Evolutionary conservation across 1,140 invertebrate species (phyloP), one percentile per base, ranked within the genome.

Genomic region (Drosophila pseudoananassae): DNA sequence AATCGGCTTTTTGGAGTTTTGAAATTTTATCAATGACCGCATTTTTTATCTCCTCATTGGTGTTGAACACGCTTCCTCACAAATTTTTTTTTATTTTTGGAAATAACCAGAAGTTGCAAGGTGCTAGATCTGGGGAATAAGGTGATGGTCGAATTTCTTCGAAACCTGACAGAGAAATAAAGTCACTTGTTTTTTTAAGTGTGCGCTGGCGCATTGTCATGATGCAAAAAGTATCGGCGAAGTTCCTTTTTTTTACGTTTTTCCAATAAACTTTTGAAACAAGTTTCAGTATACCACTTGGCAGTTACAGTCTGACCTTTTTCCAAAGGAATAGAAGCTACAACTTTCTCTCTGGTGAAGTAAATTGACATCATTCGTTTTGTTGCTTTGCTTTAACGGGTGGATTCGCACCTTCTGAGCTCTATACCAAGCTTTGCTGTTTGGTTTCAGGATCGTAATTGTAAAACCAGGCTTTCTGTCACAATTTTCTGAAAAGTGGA

Each of bases 271-370:
- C 8, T 36, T 36, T 36, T 1, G 33, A 36, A 36, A n/a, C 38
- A 43, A 43, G 38, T 43, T 43, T 43, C 38, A 43, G 38, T 43
- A 43, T 43, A 43, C 38, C 38, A 43, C 38, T 43, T 43, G 38
- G 38, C 38, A 43, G 38, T 43, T 43, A 15, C 38, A 10, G 12
- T 43, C 38, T 43, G 38, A 43, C 38, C 38, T 43, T 43, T 43
- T 43, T 43, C 38, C 38, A 43, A 43, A 43, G 38, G 38, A 43
- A 43, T 14, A 43, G n/a, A 10, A 43, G 38, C 38, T 43, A 43
- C 6, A 33, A 33, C 31, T 43, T 15, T 43, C 38, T 43, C 14
- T 43, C 38, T 43, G 38, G 38, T 43, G 38, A 14, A 43, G 38
- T 43, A 43, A 43, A 43, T 43, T 43, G 38, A 33, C 23, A 1